Base-by-base conservation (phyloP, 1,140 invertebrate species). In the Galendromus occidentalis region DNA sequence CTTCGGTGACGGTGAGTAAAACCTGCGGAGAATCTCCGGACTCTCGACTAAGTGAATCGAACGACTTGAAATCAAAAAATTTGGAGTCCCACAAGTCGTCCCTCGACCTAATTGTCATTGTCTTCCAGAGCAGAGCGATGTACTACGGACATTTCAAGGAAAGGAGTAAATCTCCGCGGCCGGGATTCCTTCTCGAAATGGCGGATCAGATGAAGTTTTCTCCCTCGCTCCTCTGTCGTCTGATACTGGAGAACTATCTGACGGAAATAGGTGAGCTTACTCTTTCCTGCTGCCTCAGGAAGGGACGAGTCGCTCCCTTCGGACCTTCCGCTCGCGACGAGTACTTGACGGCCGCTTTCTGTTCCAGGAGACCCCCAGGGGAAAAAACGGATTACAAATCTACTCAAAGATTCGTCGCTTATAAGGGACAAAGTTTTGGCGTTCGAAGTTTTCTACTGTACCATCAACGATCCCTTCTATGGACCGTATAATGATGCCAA, bases 391-490 rank as follows among this genome's bases (percentile, higher is more conserved):
- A 71, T 86, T 4, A 82, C 80, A 65, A 79, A 80, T 69, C 75
- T 82, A 67, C 75, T 88, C 68, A 84, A 83, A 71, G 84, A 88
- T 70, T 83, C 85, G 20, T 80, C 81, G 18, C 70, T 84, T 18
- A 87, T 90, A 69, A 75, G 82, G 67, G 81, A 89, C 74, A 78
- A 79, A 65, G 75, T 82, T 70, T 77, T 90, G 22, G 83, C 86
- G 1, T 82, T 82, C 74, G 86, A 90, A 80, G 79, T 86, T 9
- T 84, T 84, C 75, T 75, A 86, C 77, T 59, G 85, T 87, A 81
- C 79, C 75, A 73, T 66, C 25, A 14, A 59, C 42, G 30, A 42
- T n/a, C 28, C 18, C 14, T 59, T 59, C 67, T 88, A 89, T 77
- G 87, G 87, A 66, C 82, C 83, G 65, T 79, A 85, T 72, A 79